phyloP scores from a whole-genome alignment of 1,140 invertebrate genomes.

The Brachionus sp. region DNA sequence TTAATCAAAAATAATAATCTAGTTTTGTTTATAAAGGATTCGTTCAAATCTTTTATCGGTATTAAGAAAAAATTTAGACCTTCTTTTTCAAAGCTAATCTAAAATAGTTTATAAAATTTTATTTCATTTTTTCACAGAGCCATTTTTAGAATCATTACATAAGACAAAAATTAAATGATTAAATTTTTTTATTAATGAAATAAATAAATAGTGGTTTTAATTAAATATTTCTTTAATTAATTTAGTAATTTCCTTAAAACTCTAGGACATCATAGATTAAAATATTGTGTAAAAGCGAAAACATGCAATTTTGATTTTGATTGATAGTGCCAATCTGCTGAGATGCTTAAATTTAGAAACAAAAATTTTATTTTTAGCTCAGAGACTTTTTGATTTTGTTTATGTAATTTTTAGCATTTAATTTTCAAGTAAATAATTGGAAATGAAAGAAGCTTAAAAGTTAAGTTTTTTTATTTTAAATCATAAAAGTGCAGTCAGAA shows the following conservation, averaged over 20 bases:
- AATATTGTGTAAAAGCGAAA: neutral
- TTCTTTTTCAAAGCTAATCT: neutral
- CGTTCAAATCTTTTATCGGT: too few relatives aligned
- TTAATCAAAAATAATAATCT: neutral
- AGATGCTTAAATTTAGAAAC: too few relatives aligned
- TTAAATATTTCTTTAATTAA: neutral
- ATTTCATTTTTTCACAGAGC: neutral
- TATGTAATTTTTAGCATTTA: neutral
- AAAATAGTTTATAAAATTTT: neutral
- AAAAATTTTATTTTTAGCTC: too few relatives aligned
- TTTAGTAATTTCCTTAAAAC: neutral
- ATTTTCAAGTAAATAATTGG: neutral
- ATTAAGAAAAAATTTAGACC: neutral
- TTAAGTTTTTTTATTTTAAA: neutral
- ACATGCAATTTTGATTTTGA: too few relatives aligned
- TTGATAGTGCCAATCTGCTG: too few relatives aligned
- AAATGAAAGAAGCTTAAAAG: neutral
- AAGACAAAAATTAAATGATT: neutral
- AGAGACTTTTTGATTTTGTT: neutral
- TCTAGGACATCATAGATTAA: neutral
- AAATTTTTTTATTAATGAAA: neutral
- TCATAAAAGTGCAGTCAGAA: neutral
- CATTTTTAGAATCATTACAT: neutral
- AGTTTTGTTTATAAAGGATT: neutral
- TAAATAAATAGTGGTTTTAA: neutral